Conservation (phyloP, 2,113 vertebrate species). For the Salvator merianae region DNA sequence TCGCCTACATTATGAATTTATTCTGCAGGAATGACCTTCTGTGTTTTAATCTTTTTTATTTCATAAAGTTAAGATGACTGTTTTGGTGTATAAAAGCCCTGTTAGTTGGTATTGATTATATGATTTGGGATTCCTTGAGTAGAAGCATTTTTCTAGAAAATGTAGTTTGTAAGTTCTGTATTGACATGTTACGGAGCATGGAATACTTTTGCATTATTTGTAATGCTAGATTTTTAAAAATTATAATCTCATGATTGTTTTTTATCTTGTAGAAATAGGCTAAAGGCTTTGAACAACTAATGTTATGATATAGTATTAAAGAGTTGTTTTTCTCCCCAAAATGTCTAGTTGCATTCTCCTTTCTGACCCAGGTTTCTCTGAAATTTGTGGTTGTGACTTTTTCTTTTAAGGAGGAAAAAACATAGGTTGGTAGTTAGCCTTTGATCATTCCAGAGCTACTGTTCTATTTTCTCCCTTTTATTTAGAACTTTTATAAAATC, state of each 20-base stretch:
- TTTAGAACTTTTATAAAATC: conserved; percentile 47
- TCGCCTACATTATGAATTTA: background rate
- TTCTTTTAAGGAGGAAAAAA: conserved; percentile 7
- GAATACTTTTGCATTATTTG: background rate
- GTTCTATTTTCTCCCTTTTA: conserved; percentile 22
- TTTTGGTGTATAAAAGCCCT: background rate
- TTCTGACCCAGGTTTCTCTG: conserved; percentile 22
- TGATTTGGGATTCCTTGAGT: background rate
- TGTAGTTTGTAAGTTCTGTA: conserved; percentile 4
- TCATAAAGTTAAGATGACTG: conserved; percentile 1
- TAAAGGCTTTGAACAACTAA: conserved; percentile 11
- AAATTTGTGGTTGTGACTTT: background rate
- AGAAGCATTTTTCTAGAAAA: background rate
- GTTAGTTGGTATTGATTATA: background rate
- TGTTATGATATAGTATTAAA: background rate
- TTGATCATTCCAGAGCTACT: conserved; percentile 40
- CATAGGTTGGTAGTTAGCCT: conserved; percentile 13
- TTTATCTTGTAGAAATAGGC: background rate
- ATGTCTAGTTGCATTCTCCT: background rate
- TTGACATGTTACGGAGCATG: background rate
- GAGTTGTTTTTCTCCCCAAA: background rate
- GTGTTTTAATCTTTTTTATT: conserved; percentile 24
- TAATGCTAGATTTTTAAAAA: background rate
- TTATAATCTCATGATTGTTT: fast-evolving
- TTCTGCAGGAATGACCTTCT: background rate